Conservation (phyloP, 2,113 vertebrate genomes). For the Scomber japonicus region DNA sequence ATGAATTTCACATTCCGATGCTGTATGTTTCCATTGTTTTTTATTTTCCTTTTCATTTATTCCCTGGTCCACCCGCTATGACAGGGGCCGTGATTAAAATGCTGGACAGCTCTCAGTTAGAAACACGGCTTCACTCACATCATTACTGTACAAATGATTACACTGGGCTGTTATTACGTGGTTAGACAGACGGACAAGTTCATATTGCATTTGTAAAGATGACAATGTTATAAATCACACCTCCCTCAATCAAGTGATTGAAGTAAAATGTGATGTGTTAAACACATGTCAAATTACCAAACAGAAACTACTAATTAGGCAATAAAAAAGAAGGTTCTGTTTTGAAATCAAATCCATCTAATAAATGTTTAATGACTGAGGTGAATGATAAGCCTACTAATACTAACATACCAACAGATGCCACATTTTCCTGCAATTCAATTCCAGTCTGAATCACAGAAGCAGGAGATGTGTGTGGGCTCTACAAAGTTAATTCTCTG, state of each 20-base stretch:
- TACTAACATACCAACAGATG: constrained; percentile 1
- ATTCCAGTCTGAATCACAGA: not conserved
- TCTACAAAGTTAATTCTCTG: constrained; percentile 1
- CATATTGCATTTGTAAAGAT: constrained; percentile 36
- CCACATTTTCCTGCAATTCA: constrained; percentile 20
- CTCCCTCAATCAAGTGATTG: constrained; percentile 45
- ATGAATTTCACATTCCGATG: constrained; percentile 63
- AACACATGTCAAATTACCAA: constrained; percentile 45
- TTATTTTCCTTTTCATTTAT: constrained; percentile 64
- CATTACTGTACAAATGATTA: constrained; percentile 56
- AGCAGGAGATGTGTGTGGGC: not conserved
- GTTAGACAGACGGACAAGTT: constrained; percentile 40
- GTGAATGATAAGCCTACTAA: constrained; percentile 7
- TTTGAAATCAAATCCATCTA: constrained; percentile 50
- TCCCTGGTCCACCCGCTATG: constrained; percentile 46
- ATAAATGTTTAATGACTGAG: constrained; percentile 52
- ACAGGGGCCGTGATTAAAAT: constrained; percentile 65
- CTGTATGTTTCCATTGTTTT: constrained; percentile 54
- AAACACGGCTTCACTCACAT: constrained; percentile 45
- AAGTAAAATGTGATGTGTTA: constrained; percentile 31
- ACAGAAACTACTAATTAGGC: constrained; percentile 38
- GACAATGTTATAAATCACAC: constrained; percentile 44
- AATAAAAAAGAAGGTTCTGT: constrained; percentile 34
- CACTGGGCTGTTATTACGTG: constrained; percentile 43
- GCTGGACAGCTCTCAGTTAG: constrained; percentile 66